These are phyloP conservation scores for Erinaceus europaeus DNA, from an alignment of 2,113 vertebrate species.

Conservation along the genomic window DNA sequence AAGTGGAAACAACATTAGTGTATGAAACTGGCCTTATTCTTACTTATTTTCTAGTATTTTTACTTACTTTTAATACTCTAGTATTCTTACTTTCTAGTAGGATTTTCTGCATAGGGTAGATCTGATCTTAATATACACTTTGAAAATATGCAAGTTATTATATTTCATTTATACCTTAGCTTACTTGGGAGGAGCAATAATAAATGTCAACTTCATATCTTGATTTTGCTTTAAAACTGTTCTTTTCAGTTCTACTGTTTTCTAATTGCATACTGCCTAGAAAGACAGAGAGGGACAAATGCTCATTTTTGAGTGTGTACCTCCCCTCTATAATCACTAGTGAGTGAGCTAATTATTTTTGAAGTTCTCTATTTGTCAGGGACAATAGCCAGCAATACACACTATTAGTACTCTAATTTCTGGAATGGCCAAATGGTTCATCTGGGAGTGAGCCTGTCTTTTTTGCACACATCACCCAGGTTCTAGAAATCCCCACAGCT, in stretches of 20 bases:
- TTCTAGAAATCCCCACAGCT: too few species aligned
- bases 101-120: background rate
- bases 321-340: background rate
- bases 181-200: background rate
- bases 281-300: fast-evolving
- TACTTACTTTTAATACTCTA: background rate
- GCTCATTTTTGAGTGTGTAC: background rate
- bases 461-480: too few species aligned
- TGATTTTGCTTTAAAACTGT: background rate
- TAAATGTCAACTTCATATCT: background rate
- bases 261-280: background rate
- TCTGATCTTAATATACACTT: background rate
- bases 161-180: background rate
- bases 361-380: background rate
- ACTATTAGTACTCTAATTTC: too few species aligned
- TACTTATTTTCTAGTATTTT: too few species aligned
- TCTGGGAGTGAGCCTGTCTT: too few species aligned
- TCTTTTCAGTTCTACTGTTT: background rate
- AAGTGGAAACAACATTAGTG: background rate
- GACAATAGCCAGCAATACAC: too few species aligned
- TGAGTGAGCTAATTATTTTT: background rate
- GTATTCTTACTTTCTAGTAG: background rate
- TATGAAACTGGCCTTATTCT: too few species aligned
- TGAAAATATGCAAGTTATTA: background rate
- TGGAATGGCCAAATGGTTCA: too few species aligned